Conservation (phyloP, 2,888 invertebrate species). For the Dinocampus coccinellae region DNA sequence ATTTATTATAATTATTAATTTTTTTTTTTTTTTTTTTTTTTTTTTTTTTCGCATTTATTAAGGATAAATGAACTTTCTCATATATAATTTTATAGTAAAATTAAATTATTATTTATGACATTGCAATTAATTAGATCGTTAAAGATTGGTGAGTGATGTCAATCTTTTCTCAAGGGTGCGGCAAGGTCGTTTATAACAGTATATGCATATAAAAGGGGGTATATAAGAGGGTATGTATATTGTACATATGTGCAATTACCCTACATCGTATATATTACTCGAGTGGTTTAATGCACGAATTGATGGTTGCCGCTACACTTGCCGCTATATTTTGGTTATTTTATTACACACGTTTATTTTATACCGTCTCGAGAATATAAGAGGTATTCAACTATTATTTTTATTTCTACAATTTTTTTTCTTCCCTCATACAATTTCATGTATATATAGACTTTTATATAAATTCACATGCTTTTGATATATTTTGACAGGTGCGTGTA, state of each 20-base stretch:
- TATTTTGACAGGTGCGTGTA: not conserved
- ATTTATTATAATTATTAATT: too few relatives aligned
- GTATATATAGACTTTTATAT: slow-evolving; percentile 32
- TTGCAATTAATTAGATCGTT: not conserved
- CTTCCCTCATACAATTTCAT: slow-evolving; percentile 24
- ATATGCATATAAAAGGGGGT: not conserved
- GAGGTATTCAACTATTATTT: not conserved
- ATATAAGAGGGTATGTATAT: not conserved
- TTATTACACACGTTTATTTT: not conserved
- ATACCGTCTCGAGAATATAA: not conserved
- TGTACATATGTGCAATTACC: not conserved
- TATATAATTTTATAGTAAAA: not conserved
- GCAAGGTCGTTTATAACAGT: slow-evolving; percentile 33
- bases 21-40: too few relatives aligned
- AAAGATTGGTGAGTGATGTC: not conserved
- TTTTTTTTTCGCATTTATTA: not conserved
- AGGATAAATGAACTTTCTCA: not conserved
- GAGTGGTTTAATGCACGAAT: too few relatives aligned
- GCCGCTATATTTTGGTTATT: not conserved
- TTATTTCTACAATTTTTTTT: slow-evolving; percentile 1
- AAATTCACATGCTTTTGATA: not conserved
- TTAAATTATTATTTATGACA: not conserved
- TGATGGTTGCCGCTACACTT: not conserved
- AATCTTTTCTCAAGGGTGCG: slow-evolving; percentile 26
- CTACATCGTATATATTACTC: not conserved